Evolutionary conservation across 2,888 invertebrate genomes (phyloP), one percentile per base, ranked within the genome.

Genomic region (Drosophila trichaetosa): DNA sequence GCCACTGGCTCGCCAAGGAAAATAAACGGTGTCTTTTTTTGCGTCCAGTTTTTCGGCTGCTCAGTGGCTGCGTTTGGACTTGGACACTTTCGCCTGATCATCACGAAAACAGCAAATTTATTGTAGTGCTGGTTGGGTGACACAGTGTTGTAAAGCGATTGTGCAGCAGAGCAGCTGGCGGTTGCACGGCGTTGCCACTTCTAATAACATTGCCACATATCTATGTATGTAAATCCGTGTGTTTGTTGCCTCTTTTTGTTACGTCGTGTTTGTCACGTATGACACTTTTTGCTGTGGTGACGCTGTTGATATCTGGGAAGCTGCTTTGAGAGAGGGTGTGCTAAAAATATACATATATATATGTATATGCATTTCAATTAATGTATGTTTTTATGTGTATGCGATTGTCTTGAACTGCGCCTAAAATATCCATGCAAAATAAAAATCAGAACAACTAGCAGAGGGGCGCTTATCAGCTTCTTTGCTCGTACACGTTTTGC

Each of bases 91-190:
- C 83, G 86, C 86, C 76, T 59, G 51, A 40, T 46, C 52, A 61
- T 31, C 58, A 71, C 52, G 52, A 65, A 57, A 69, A 58, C 59
- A 71, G 34, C 75, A 69, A 4, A 70, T 62, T 72, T 66, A 62
- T 59, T 62, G 72, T 72, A 75, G 29, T 67, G 34, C 36, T 56
- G 29, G 18, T 42, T 60, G 49, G n/a, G 48, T 21, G 51, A 5
- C 21, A 84, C n/a, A 84, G 82, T 83, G 82, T 76, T 83, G 82
- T 66, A 68, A 84, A 87, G n/a, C 18, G 31, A 31, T 31, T 34
- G n/a, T 27, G 42, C n/a, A 63, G 64, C 87, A 71, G 66, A 65
- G 68, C 84, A 79, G 69, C 82, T 76, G 75, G 42, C 40, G 2
- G 40, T 34, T 18, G 51, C 27, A 49, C 56, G 27, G 76, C 65